Evolutionary conservation across 2,888 invertebrate species (phyloP).

Genomic region (Allacma fusca): DNA sequence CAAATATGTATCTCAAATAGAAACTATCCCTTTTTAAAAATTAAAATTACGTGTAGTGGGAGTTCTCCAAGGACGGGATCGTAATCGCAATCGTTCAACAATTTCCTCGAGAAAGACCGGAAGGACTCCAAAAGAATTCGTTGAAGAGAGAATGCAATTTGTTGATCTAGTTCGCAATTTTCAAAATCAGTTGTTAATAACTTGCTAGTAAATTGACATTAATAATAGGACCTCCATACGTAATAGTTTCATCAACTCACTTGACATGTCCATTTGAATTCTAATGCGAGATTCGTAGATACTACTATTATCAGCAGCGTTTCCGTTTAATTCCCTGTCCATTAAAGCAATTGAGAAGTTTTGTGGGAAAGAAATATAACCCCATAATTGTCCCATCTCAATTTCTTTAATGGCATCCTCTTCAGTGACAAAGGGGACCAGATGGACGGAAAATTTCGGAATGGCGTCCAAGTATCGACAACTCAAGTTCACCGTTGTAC

Average conservation of each 20-base stretch:
- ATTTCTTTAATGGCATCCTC: conserved; percentile 77
- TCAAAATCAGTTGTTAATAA: conserved; percentile 50
- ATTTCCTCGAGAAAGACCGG: conserved; percentile 79
- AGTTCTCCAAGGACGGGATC: conserved; percentile 62
- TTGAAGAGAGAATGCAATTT: conserved; percentile 89
- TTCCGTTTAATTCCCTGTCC: conserved; percentile 80
- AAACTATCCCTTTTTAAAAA: too few species aligned
- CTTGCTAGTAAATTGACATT: conserved; percentile 72
- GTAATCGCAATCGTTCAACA: conserved; percentile 74
- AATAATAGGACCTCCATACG: too few species aligned
- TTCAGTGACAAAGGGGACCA: conserved; percentile 67
- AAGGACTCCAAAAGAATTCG: conserved; percentile 85
- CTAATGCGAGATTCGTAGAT: conserved; percentile 85
- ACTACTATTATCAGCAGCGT: conserved; percentile 85
- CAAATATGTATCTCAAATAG: too few species aligned
- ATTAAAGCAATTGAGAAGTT: conserved; percentile 89
- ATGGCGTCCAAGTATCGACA: conserved; percentile 82
- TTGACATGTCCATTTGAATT: conserved; percentile 93
- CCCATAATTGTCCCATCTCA: conserved; percentile 82
- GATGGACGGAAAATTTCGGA: conserved; percentile 73
- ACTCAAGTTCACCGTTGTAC: conserved; percentile 76
- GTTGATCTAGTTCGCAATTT: conserved; percentile 76
- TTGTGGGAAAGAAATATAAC: conserved; percentile 84
- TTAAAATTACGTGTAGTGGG: conserved; percentile 50
- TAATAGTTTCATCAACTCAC: too few species aligned